Conservation (phyloP, 2,888 invertebrate genomes). For the Trachelus tabidus region DNA sequence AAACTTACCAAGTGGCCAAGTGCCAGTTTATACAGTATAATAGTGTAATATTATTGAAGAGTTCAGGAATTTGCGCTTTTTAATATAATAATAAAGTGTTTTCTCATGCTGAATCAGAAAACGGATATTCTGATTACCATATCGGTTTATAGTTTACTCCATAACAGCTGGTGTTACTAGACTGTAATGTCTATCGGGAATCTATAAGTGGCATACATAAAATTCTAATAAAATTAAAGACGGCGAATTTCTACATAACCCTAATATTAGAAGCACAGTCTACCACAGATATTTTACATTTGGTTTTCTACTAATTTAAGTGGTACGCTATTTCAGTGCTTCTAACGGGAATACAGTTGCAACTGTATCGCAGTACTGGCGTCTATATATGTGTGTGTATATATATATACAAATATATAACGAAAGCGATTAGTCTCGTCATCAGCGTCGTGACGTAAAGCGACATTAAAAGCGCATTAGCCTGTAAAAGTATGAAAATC, state of each 20-base stretch:
- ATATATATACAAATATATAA: background rate
- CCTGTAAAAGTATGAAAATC: background rate
- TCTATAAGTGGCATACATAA: background rate
- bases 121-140: background rate
- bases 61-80: background rate
- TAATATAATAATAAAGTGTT: background rate
- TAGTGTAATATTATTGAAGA: background rate
- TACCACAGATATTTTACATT: background rate
- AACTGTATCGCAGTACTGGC: background rate
- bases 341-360: background rate
- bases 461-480: background rate
- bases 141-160: background rate
- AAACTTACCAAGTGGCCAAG: background rate
- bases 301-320: background rate
- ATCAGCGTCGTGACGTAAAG: background rate
- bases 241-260: background rate
- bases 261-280: background rate
- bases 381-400: background rate
- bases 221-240: background rate
- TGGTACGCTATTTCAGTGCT: background rate
- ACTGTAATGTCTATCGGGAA: background rate
- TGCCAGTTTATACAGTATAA: background rate
- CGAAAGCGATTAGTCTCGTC: background rate
- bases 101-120: background rate
- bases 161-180: background rate